These are phyloP conservation scores for Clostera curtula DNA, from an alignment of 2,888 invertebrate genomes.

Conservation along the genomic window DNA sequence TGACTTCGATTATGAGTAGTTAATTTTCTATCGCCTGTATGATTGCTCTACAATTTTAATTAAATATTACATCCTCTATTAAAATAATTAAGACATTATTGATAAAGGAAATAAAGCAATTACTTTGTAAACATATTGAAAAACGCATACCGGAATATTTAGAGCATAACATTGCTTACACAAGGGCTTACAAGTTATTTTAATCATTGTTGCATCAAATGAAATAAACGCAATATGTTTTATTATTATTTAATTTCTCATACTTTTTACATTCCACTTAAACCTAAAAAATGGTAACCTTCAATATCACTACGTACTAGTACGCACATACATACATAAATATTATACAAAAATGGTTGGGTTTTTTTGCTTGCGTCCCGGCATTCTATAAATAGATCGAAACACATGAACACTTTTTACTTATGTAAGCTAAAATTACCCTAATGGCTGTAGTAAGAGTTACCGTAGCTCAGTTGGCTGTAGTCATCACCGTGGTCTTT, in stretches of 20 bases:
- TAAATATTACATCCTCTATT: too few relatives aligned
- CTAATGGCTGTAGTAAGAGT: constrained; percentile 56
- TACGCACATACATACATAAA: constrained; percentile 64
- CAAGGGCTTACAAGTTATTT: too few relatives aligned
- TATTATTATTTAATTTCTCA: constrained; percentile 45
- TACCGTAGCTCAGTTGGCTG: constrained; percentile 26
- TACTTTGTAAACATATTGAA: too few relatives aligned
- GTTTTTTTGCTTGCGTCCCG: constrained; percentile 58
- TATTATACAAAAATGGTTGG: constrained; percentile 56
- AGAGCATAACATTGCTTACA: too few relatives aligned
- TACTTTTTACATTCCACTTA: constrained; percentile 64
- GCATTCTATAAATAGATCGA: constrained; percentile 54
- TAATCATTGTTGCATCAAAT: constrained; percentile 17
- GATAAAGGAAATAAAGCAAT: too few relatives aligned
- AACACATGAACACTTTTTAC: constrained; percentile 35
- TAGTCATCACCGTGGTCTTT: constrained; percentile 34
- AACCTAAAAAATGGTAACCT: constrained; percentile 65
- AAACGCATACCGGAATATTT: too few relatives aligned
- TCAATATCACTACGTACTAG: constrained; percentile 67
- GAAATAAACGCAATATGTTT: constrained; percentile 29
- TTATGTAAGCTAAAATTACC: constrained; percentile 40
- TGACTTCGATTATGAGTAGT: too few relatives aligned
- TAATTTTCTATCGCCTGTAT: too few relatives aligned
- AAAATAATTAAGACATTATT: too few relatives aligned
- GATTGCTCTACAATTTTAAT: too few relatives aligned